Conservation (phyloP, 1,140 invertebrate species). For the Pseudomyrmex cubaensis region DNA sequence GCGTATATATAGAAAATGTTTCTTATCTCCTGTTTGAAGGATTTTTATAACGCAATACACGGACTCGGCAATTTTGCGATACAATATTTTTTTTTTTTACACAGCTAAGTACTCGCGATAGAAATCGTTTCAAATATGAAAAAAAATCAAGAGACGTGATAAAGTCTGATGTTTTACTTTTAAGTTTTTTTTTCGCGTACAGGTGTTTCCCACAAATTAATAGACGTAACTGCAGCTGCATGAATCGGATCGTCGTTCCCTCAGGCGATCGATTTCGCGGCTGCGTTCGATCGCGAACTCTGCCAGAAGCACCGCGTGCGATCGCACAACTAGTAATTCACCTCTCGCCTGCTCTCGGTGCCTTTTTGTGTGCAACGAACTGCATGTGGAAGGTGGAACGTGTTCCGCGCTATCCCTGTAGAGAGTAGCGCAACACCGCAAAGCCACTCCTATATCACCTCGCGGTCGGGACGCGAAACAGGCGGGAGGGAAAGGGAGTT, state of each 20-base stretch:
- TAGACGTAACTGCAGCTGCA: neutral
- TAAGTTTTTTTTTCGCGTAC: neutral
- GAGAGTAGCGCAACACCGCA: slow-evolving; percentile 69
- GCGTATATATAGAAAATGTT: neutral
- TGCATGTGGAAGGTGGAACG: slow-evolving; percentile 64
- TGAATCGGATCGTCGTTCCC: neutral
- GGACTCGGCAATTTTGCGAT: too few relatives aligned
- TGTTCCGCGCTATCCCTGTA: slow-evolving; percentile 68
- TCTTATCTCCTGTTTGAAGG: neutral
- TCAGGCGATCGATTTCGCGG: neutral
- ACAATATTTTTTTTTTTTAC: too few relatives aligned
- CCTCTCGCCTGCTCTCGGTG: neutral
- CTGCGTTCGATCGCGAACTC: neutral
- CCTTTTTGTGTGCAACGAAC: slow-evolving; percentile 61
- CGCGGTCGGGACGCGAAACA: slow-evolving; percentile 68
- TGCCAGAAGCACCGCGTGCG: slow-evolving; percentile 10
- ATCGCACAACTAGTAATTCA: slow-evolving; percentile 42
- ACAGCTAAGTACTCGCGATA: too few relatives aligned
- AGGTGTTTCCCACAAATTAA: neutral
- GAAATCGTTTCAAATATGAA: too few relatives aligned
- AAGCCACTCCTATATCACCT: slow-evolving; percentile 79
- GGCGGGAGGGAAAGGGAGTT: neutral
- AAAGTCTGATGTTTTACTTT: too few relatives aligned
- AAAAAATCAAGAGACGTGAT: too few relatives aligned
- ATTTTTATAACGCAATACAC: too few relatives aligned